Base-by-base conservation (phyloP, 1,140 invertebrate species). In the Calliphora vicina region DNA sequence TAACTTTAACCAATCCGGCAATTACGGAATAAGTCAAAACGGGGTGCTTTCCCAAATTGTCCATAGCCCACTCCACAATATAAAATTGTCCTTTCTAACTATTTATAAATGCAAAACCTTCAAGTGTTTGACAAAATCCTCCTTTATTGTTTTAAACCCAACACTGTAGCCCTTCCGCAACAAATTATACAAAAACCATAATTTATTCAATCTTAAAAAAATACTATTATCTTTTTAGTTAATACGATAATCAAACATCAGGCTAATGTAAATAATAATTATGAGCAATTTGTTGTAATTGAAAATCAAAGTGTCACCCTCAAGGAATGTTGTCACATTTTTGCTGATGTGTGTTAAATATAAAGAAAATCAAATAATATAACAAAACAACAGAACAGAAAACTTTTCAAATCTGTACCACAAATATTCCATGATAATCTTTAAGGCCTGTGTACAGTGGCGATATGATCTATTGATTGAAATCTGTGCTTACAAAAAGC, bases 391-490 rank as follows among this genome's bases (percentile, higher is more conserved):
- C 12, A 3, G n/a, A n/a, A 50, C 45, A n/a, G 13, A 50, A 50
- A 50, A 15, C 45, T 50, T 4, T 35, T 2, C 6, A 35, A 57
- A 15, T 67, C 61, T 50, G 25, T 25, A 67, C n/a, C n/a, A n/a
- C n/a, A n/a, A n/a, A 23, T 67, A 10, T 25, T 67, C 61, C 3
- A 5, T 23, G n/a, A 67, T 67, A 23, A 23, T 23, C 61, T 23
- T 8, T 67, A 57, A 57, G 15, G 50, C 13, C 15, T 57, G 50
- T 17, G 6, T 67, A 67, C n/a, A 23, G 20, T 25, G 35, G 12
- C 20, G 74, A 78, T 78, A 45, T 78, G 25, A 78, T 76, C 73
- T 76, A 76, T 76, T 42, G 29, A 42, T 76, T 35, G 27, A 27
- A 76, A 78, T 23, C 23, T 45, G n/a, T 1, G 8, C 2, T 23